Conservation (phyloP, 2,797 vertebrate genomes). For the Chloroceryle inda region DNA sequence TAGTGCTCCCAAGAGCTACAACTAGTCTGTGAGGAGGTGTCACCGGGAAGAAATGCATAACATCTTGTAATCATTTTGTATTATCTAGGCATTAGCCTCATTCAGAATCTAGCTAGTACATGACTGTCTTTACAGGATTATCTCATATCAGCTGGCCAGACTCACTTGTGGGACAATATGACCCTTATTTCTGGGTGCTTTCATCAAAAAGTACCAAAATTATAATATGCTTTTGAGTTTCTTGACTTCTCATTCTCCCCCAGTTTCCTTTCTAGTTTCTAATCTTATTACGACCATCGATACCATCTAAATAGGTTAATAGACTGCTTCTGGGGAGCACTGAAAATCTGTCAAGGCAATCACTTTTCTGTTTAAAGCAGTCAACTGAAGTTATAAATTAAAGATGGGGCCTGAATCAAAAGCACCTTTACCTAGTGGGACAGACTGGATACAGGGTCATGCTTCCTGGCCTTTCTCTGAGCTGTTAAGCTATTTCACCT, state of each 20-base stretch:
- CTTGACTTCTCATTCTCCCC: background rate
- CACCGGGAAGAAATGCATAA: background rate
- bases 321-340: conserved; percentile 23
- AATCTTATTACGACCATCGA: conserved; percentile 32
- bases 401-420: conserved; percentile 6
- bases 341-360: conserved; percentile 9
- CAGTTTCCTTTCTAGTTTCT: conserved; percentile 10
- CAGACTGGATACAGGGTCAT: background rate
- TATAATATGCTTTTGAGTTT: background rate
- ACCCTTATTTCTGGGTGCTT: background rate
- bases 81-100: background rate
- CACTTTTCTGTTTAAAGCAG: conserved; percentile 31
- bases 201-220: background rate
- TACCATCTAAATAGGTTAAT: conserved; percentile 50
- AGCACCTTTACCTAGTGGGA: background rate
- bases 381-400: conserved; percentile 26
- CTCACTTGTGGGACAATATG: background rate
- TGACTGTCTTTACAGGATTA: background rate
- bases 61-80: background rate
- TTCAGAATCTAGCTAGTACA: background rate
- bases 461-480: background rate
- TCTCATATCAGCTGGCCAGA: background rate
- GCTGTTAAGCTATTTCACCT: background rate
- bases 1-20: background rate
- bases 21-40: background rate